Evolutionary conservation across 2,797 vertebrate species (phyloP), one percentile per base, ranked within the genome.

Genomic region (Pygocentrus nattereri): DNA sequence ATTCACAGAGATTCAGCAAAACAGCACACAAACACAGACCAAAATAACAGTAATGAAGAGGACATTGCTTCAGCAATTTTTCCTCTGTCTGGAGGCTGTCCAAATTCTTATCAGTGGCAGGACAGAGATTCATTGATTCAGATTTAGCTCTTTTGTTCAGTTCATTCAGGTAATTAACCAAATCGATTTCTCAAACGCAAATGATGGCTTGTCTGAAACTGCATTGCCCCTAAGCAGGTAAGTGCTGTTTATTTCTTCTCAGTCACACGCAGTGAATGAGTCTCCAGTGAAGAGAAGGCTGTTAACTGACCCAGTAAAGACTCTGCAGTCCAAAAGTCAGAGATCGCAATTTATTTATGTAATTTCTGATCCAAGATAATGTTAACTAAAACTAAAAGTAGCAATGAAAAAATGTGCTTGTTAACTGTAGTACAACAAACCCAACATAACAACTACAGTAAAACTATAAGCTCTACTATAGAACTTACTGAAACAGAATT

Each of bases 1-100:
- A 19, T 31, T 64, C 30, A 13, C 69, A 73, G 72, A 49, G 25
- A 54, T n/a, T 76, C 73, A 50, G 56, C 41, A 70, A 76, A 76
- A 75, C 41, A 61, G 74, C 44, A 54, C 30, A 62, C 67, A 76
- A 82, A 70, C 23, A 34, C 47, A 4, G 56, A 23, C 56, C 65
- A 30, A 62, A 41, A 74, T 74, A 56, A 25, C 19, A 44, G 31
- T 23, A 56, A 18, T 38, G 65, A 27, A 80, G 27, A 69, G 21
- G 38, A 50, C 31, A 49, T 18, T 47, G 34, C 16, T 34, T 74
- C 62, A 69, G 62, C 62, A 65, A 34, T 19, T 62, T 30, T 25
- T 44, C 50, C 31, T 54, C 49, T n/a, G 31, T 61, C 41, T 19
- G 15, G 19, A 65, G 10, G 7, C 8, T 65, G 58, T 10, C 18